These are phyloP conservation scores for Acropora yongei DNA, from an alignment of 64 coral and sea anemone genomes.

Conservation along the genomic window DNA sequence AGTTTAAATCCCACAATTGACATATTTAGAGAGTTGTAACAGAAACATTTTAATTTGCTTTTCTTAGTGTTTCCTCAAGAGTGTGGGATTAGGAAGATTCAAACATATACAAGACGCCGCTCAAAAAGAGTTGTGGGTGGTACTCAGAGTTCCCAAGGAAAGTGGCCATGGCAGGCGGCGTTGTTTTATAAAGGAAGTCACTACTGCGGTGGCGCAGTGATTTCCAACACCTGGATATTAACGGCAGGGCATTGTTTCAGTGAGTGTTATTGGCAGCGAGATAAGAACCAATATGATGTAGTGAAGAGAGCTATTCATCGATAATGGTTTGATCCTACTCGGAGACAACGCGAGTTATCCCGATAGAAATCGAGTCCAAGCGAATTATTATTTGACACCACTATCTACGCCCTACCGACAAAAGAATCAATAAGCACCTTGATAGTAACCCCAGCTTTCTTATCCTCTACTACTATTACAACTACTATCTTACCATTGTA, in stretches of 20 bases:
- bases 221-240: slow-evolving; percentile 49
- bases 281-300: too few species aligned
- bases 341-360: too few species aligned
- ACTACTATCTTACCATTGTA: too few species aligned
- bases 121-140: slow-evolving; percentile 59
- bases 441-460: too few species aligned
- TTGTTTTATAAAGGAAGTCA: slow-evolving; percentile 52
- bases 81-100: slow-evolving; percentile 17
- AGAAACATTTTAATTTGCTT: not conserved
- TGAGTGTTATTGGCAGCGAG: slow-evolving; percentile 8
- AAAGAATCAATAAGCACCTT: too few species aligned
- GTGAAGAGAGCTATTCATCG: too few species aligned
- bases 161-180: slow-evolving; percentile 69
- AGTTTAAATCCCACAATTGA: not conserved
- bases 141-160: slow-evolving; percentile 38
- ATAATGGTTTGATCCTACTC: too few species aligned
- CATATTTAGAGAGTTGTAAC: not conserved
- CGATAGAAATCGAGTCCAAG: too few species aligned
- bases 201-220: slow-evolving; percentile 65
- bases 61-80: slow-evolving; percentile 33
- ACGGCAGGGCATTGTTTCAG: slow-evolving; percentile 66
- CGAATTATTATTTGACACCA: too few species aligned
- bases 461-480: too few species aligned
- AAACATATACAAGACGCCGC: not conserved
- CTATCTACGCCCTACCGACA: too few species aligned